Base-by-base conservation (phyloP, 2,888 invertebrate genomes). In the Hypena proboscidalis region DNA sequence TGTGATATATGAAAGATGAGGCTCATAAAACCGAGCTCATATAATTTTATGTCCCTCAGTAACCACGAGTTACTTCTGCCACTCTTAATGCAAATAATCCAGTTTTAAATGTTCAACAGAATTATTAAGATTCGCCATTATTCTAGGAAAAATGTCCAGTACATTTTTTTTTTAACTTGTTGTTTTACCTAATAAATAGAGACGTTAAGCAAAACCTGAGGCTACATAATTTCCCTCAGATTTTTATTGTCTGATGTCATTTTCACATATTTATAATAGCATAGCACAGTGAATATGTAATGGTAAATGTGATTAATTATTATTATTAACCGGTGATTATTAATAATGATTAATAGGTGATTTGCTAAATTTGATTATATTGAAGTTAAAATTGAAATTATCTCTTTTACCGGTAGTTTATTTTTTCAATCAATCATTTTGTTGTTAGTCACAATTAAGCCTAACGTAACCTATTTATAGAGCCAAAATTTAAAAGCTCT, bases 31-130 rank as follows among this genome's bases (percentile, higher is more conserved):
- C 42, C 23, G 43, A 40, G 40, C 42, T 55, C 50, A 7, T 8
- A 13, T 2, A 36, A n/a, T 35, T 32, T 14, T 5, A 21, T 22
- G 0, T 14, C 11, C 4, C 10, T 11, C 9, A 15, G 29, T 8
- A 14, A 15, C 1, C 13, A 29, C 15, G 11, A 3, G 14, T 35
- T 25, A 44, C 39, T 14, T 45, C 30, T 29, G 31, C 25, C 6
- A 8, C 7, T 14, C 0, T 57, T 27, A 41, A 55, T 58, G 61
- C 46, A 58, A 55, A 60, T 58, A 61, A 52, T 61, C 61, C 61
- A 43, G 61, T 61, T 61, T 58, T 50, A 50, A 58, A 60, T 55
- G 38, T 31, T 34, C 54, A 27, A 48, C 32, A 37, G 44, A 54
- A 58, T 56, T 49, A 50, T 48, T 31, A 63, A 59, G 11, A 26